Evolutionary conservation across 2,888 invertebrate species (phyloP).

Genomic region (Malthinus flaveolus): DNA sequence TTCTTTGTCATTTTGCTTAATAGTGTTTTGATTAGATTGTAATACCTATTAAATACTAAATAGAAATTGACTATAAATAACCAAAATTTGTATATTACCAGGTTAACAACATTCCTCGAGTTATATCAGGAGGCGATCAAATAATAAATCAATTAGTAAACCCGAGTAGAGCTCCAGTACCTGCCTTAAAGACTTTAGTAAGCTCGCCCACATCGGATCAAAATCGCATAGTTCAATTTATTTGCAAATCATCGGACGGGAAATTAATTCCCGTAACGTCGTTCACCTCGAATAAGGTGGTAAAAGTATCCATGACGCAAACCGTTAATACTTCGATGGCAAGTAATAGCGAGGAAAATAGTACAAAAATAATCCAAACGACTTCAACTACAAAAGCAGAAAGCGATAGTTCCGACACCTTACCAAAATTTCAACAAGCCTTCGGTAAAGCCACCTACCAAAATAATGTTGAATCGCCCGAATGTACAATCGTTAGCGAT

Average conservation of each 20-base stretch:
- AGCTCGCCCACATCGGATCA: constrained; percentile 41
- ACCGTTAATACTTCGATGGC: constrained; percentile 35
- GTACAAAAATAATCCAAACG: constrained; percentile 60
- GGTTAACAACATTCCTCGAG: constrained; percentile 32
- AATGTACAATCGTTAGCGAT: constrained; percentile 13
- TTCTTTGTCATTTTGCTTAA: too few relatives aligned
- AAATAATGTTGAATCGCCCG: constrained; percentile 38
- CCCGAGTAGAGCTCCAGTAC: constrained; percentile 33
- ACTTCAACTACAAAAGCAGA: constrained; percentile 43
- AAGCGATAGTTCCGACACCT: constrained; percentile 49
- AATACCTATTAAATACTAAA: too few relatives aligned
- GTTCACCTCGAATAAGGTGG: constrained; percentile 60
- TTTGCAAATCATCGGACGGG: constrained; percentile 65
- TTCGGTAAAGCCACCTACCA: constrained; percentile 74
- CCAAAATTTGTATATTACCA: constrained; percentile 13
- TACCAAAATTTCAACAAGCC: constrained; percentile 80
- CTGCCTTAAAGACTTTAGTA: constrained; percentile 36
- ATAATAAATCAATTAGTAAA: constrained; percentile 37
- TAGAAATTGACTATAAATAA: too few relatives aligned
- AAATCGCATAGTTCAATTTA: constrained; percentile 60
- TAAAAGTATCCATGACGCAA: constrained; percentile 50
- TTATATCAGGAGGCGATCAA: constrained; percentile 33
- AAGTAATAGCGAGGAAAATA: constrained; percentile 60
- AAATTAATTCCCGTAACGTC: constrained; percentile 62
- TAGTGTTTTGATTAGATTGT: too few relatives aligned